phyloP scores from a whole-genome alignment of 1,140 invertebrate species.

The Varroa destructor region DNA sequence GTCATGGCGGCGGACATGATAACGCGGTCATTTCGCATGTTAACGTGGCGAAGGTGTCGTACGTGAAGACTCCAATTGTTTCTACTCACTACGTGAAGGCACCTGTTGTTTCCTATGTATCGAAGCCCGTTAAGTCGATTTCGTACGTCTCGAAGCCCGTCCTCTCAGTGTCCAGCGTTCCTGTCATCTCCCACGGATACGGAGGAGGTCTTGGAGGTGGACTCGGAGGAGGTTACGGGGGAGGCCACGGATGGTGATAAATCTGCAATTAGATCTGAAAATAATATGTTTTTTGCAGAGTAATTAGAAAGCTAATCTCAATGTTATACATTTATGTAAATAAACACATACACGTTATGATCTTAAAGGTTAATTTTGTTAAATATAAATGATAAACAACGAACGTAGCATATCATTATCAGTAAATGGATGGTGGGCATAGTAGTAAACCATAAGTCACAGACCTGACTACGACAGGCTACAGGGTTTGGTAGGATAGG shows the following conservation, averaged over 20 bases:
- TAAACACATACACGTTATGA: no score
- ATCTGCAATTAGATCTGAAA: no score
- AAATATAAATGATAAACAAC: no score
- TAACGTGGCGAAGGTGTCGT: slow-evolving; percentile 19
- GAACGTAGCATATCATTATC: no score
- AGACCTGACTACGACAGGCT: no score
- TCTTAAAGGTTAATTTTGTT: no score
- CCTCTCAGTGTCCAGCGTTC: slow-evolving; percentile 2
- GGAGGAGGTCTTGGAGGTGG: neutral
- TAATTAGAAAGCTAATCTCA: no score
- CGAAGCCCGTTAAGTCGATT: slow-evolving; percentile 11
- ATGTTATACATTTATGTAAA: no score
- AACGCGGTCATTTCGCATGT: slow-evolving; percentile 7
- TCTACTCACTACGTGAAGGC: slow-evolving; percentile 11
- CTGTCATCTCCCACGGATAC: slow-evolving; percentile 4
- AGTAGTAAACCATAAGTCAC: no score
- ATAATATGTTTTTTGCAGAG: no score
- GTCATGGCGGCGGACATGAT: neutral
- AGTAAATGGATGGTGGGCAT: no score
- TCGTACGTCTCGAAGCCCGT: slow-evolving; percentile 27
- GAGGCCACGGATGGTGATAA: slow-evolving; percentile 18
- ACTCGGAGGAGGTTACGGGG: slow-evolving; percentile 5
- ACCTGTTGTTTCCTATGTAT: slow-evolving; percentile 21
- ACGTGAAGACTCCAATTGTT: slow-evolving; percentile 17
- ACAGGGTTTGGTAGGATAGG: no score